Evolutionary conservation across 2,888 invertebrate species (phyloP).

Genomic region (Coleophora flavipennella): DNA sequence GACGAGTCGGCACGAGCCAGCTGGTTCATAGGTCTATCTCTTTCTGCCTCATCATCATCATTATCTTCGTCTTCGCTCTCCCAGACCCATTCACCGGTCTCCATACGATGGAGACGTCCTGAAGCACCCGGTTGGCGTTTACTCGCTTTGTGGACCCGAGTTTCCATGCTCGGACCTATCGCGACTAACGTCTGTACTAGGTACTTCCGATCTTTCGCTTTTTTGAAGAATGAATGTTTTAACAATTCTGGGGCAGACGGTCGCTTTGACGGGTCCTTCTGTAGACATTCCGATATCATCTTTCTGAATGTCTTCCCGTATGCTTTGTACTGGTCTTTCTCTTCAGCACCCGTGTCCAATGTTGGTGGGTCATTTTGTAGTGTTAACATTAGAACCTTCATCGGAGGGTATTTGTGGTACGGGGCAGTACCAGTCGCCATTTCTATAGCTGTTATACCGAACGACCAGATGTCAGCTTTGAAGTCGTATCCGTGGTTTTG

Average conservation of each 20-base stretch:
- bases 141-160: slow-evolving; percentile 90
- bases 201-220: slow-evolving; percentile 95
- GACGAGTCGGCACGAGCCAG: slow-evolving; percentile 74
- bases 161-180: slow-evolving; percentile 91
- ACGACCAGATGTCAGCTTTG: slow-evolving; percentile 88
- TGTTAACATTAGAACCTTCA: slow-evolving; percentile 99
- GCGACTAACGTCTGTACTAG: slow-evolving; percentile 89
- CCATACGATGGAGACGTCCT: slow-evolving; percentile 90
- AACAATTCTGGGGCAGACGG: slow-evolving; percentile 97
- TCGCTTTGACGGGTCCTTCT: slow-evolving; percentile 95
- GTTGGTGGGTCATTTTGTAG: slow-evolving; percentile 99
- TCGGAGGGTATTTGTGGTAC: slow-evolving; percentile 99
- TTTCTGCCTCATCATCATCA: slow-evolving; percentile 60
- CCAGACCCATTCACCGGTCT: slow-evolving; percentile 99
- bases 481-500: slow-evolving; percentile 99
- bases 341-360: slow-evolving; percentile 95
- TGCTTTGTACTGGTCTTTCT: slow-evolving; percentile 98
- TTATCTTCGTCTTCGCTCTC: slow-evolving; percentile 94
- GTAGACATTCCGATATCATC: slow-evolving; percentile 97
- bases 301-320: slow-evolving; percentile 98
- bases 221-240: slow-evolving; percentile 99
- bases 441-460: slow-evolving; percentile 98
- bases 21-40: slow-evolving; percentile 75
- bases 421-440: slow-evolving; percentile 99
- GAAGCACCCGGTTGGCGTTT: slow-evolving; percentile 90